phyloP scores from a whole-genome alignment of 2,113 vertebrate genomes.

The Ceuthmochares aereus region DNA sequence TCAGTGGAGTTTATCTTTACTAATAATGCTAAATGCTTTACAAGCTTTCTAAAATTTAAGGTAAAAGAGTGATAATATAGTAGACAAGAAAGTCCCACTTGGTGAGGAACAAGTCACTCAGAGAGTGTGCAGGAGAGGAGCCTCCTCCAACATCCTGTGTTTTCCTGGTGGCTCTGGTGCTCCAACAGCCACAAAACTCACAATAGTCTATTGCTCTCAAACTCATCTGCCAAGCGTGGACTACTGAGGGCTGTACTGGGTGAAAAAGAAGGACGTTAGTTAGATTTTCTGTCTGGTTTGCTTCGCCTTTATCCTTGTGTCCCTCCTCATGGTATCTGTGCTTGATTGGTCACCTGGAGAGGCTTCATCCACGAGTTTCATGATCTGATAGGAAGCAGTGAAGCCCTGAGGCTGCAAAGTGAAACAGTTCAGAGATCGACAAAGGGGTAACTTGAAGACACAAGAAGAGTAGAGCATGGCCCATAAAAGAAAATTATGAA shows the following conservation, averaged over 20 bases:
- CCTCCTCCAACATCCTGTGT: background rate
- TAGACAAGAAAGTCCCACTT: background rate
- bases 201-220: background rate
- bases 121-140: background rate
- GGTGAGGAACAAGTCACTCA: background rate
- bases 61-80: background rate
- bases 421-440: background rate
- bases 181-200: background rate
- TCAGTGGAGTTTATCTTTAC: slow-evolving; percentile 21
- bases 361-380: accelerated
- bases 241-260: background rate
- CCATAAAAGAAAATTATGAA: background rate
- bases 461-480: background rate
- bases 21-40: slow-evolving; percentile 7
- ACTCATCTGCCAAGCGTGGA: background rate
- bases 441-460: background rate
- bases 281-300: background rate
- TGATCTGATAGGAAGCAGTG: background rate
- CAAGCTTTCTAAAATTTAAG: background rate
- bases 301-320: background rate
- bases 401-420: background rate
- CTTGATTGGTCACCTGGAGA: background rate
- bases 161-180: background rate
- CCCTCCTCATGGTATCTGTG: background rate
- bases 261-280: background rate